Base-by-base conservation (phyloP, 1,140 invertebrate species). In the Asobara japonica region DNA sequence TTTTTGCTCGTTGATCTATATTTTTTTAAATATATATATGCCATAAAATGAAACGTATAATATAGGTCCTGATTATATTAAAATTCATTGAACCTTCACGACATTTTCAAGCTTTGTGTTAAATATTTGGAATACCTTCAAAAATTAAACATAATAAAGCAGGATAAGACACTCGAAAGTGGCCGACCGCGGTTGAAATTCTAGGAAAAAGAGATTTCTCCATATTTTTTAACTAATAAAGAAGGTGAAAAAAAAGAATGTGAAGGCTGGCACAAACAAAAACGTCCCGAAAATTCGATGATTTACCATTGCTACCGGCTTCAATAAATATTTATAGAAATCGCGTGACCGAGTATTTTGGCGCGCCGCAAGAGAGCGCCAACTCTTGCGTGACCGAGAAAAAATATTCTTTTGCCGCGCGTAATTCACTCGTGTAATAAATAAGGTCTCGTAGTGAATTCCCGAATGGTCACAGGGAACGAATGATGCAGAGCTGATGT, bases 261-360 rank as follows among this genome's bases (percentile, higher is more conserved):
- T 61, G 27, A 38, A 22, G 41, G 18, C 45, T 65, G 25, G 16
- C 8, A 62, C n/a, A 38, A 65, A 38, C 65, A 71, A 48, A 29
- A 41, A 70, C 30, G 38, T 10, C 18, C 29, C 27, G 20, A 71
- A 70, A 25, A 71, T 38, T 65, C 45, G 62, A 65, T 29, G 61
- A 71, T 65, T 65, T 65, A 71, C 36, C 69, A 71, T 71, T 61
- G 69, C 69, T 71, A 71, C 69, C 61, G 69, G 38, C 61, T 71
- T 62, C 61, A 36, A 71, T 71, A 71, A 71, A 71, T 71, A 71
- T 71, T 71, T 71, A 71, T 71, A 71, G 69, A 71, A 71, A 71
- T 71, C 61, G 69, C 69, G 69, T 71, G 69, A 71, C 62, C 69
- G 69, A 65, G 61, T 62, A 29, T 62, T 56, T 62, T 62, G 60